A percentile compares a stretch with the other conserved stretches of the same genome.
Conservation (phyloP, 2,888 invertebrate genomes). For the Tiliacea citrago region DNA sequence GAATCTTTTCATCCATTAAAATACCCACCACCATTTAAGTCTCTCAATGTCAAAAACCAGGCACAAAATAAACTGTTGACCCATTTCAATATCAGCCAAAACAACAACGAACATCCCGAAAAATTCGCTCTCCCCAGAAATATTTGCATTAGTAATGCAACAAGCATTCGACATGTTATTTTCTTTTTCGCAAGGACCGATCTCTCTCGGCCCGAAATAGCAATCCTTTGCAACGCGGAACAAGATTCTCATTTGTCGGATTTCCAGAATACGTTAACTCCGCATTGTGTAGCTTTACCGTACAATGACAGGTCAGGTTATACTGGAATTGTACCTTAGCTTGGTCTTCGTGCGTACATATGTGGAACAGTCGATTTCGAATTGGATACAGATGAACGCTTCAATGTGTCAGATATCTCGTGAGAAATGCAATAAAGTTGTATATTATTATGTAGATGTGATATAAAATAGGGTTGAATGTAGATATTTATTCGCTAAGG, state of each 20-base stretch:
- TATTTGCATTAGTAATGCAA: constrained; percentile 26
- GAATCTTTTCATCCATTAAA: background rate
- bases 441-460: background rate
- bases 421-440: constrained; percentile 31
- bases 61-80: constrained; percentile 16
- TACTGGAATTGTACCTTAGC: background rate
- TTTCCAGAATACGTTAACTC: background rate
- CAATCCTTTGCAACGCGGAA: constrained; percentile 37
- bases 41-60: too few species aligned
- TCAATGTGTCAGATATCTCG: background rate
- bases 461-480: background rate
- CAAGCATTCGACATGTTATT: constrained; percentile 8
- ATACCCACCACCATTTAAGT: background rate
- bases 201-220: constrained; percentile 34
- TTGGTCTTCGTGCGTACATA: constrained; percentile 11
- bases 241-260: constrained; percentile 6
- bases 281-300: background rate
- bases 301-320: background rate
- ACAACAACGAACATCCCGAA: constrained; percentile 14
- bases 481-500: background rate
- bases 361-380: constrained; percentile 27
- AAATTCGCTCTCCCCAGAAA: background rate
- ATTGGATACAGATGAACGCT: constrained; percentile 38
- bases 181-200: constrained; percentile 11
- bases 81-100: constrained; percentile 4